Conservation (phyloP, 2,888 invertebrate species). For the Protonemura montana region DNA sequence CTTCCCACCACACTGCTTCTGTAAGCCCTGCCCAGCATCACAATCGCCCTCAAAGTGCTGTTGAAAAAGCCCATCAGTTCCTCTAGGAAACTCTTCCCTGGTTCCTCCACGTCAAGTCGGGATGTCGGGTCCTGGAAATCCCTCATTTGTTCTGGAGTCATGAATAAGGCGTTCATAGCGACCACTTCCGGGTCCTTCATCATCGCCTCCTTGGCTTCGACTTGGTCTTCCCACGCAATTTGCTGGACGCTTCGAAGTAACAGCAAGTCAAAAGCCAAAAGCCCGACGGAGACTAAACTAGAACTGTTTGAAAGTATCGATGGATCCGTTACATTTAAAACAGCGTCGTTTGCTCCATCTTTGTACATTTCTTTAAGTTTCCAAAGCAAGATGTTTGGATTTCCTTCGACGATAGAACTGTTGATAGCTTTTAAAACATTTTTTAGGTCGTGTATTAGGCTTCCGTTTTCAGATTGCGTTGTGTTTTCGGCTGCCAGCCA, state of each 20-base stretch:
- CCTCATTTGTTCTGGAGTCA: constrained; percentile 61
- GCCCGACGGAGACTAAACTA: constrained; percentile 65
- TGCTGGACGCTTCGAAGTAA: constrained; percentile 65
- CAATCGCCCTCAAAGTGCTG: constrained; percentile 65
- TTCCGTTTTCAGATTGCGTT: neutral
- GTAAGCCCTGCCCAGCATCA: constrained; percentile 66
- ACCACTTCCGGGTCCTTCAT: constrained; percentile 65
- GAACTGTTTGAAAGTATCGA: constrained; percentile 60
- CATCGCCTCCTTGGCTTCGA: constrained; percentile 61
- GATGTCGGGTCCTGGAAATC: constrained; percentile 39
- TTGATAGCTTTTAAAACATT: constrained; percentile 62
- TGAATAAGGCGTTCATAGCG: constrained; percentile 65
- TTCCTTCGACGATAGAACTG: constrained; percentile 63
- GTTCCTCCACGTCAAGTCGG: constrained; percentile 46
- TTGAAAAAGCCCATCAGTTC: constrained; percentile 64
- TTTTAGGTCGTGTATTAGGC: constrained; percentile 50
- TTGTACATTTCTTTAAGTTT: constrained; percentile 65
- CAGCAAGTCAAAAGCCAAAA: constrained; percentile 66
- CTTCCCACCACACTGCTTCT: constrained; percentile 60
- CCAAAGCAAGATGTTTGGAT: constrained; percentile 61
- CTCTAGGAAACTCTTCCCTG: constrained; percentile 60
- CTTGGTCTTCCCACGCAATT: constrained; percentile 67
- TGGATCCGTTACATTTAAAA: constrained; percentile 52
- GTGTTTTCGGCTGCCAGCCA: constrained; percentile 60
- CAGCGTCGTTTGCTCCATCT: constrained; percentile 57